These are phyloP conservation scores for Embiotoca jacksoni DNA, from an alignment of 2,113 vertebrate species.

Conservation along the genomic window DNA sequence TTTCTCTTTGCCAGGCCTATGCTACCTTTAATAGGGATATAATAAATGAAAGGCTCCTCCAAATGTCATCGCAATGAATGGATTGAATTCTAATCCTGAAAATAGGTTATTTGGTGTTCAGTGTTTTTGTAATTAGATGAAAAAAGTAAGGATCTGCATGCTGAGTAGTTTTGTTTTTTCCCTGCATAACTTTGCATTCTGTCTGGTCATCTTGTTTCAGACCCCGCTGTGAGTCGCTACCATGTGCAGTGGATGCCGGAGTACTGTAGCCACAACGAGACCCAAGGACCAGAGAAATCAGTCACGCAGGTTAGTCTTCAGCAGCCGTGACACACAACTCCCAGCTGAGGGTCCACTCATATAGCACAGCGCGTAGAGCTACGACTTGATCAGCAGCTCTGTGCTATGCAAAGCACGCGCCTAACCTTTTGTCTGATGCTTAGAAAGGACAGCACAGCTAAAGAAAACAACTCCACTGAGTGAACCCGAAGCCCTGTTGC, in stretches of 20 bases:
- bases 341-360: not conserved
- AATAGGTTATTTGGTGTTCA: not conserved
- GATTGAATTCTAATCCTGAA: too few relatives aligned
- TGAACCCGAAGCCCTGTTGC: constrained; percentile 43
- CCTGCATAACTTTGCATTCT: not conserved
- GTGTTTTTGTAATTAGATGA: not conserved
- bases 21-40: too few relatives aligned
- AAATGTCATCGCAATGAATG: too few relatives aligned
- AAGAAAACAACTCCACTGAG: constrained; percentile 52
- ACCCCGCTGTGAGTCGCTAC: constrained; percentile 84
- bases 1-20: too few relatives aligned
- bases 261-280: constrained; percentile 90
- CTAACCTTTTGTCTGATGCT: constrained; percentile 65
- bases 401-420: constrained; percentile 63
- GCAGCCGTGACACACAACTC: not conserved
- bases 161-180: not conserved
- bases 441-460: constrained; percentile 35
- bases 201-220: constrained; percentile 67
- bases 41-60: too few relatives aligned
- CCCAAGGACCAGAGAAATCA: constrained; percentile 83
- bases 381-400: constrained; percentile 31
- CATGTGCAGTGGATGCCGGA: constrained; percentile 92
- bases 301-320: constrained; percentile 86
- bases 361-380: not conserved
- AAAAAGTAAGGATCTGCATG: not conserved